Evolutionary conservation across 2,797 vertebrate genomes (phyloP), one percentile per base, ranked within the genome.

Genomic region (Gymnoscopelus microlampas): DNA sequence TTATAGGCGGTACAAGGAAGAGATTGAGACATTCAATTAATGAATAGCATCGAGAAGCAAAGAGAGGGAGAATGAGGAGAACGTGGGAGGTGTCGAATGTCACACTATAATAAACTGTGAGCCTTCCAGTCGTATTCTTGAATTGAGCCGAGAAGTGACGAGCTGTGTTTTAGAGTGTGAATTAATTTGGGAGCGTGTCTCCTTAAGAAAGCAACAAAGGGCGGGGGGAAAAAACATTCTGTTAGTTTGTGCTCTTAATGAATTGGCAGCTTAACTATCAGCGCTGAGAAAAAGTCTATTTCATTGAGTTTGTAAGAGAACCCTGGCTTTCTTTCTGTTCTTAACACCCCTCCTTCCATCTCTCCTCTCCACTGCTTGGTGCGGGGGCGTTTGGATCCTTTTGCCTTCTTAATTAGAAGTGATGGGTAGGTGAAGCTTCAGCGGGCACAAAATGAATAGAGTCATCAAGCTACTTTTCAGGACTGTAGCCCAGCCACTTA

Each of bases 391-490:
- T 83, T 68, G 78, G 80, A 83, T 86, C 79, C 79, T 80, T 70
- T 83, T 76, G 71, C 76, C 82, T 87, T 74, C 81, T 78, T 92
- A 90, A 93, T 92, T 90, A 89, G 86, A 88, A 89, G 87, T 88
- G 88, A 92, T 89, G 85, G 88, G 87, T 87, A 87, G 76, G 87
- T 88, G 89, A 89, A 84, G 87, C 89, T 91, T 87, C 90, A 87
- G 85, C 86, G 83, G 85, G 76, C 87, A 84, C 84, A 81, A 90
- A 90, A 91, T 91, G 88, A 91, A 93, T 91, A 86, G 90, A 93
- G 89, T 90, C 91, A 90, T 93, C 91, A 91, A 89, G 87, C 89
- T 87, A 88, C 89, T 88, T 89, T 87, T 90, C 87, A 87, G 80
- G 71, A 82, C 86, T 82, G 73, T 79, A 89, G 82, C 87, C 81